These are phyloP conservation scores for Elysia crispata DNA, from an alignment of 2,888 invertebrate species.

Conservation along the genomic window DNA sequence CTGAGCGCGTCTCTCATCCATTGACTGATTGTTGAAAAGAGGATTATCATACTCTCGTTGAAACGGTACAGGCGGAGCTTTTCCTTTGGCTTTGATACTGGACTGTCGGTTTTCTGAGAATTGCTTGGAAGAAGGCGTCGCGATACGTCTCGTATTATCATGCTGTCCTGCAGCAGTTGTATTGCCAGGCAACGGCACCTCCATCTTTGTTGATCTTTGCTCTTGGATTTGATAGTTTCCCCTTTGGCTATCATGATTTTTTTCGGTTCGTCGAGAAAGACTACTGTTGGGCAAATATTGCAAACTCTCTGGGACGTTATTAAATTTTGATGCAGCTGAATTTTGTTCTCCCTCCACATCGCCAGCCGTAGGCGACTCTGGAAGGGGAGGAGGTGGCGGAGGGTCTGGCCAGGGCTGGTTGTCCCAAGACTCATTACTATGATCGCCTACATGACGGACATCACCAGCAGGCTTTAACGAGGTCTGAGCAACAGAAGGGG, in stretches of 20 bases:
- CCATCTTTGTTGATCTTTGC: background rate
- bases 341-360: background rate
- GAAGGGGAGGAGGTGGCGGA: background rate
- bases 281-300: slow-evolving; percentile 40
- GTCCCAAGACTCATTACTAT: slow-evolving; percentile 29
- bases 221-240: background rate
- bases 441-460: too few relatives aligned
- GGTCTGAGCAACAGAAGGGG: too few relatives aligned
- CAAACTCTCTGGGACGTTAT: slow-evolving; percentile 47
- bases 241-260: background rate
- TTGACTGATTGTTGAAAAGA: slow-evolving; percentile 37
- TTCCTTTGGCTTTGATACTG: too few relatives aligned
- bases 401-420: slow-evolving; percentile 48
- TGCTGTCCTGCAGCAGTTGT: too few relatives aligned
- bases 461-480: too few relatives aligned
- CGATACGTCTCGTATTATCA: too few relatives aligned
- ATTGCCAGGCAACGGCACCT: too few relatives aligned
- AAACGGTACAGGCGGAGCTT: slow-evolving; percentile 35
- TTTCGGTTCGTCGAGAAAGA: background rate
- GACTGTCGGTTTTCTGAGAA: too few relatives aligned
- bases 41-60: slow-evolving; percentile 47
- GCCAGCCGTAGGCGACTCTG: background rate
- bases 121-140: too few relatives aligned
- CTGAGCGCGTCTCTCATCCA: slow-evolving; percentile 12
- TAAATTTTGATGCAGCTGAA: background rate